phyloP scores from a whole-genome alignment of 2,113 vertebrate species.

The Megaceryle maxima region DNA sequence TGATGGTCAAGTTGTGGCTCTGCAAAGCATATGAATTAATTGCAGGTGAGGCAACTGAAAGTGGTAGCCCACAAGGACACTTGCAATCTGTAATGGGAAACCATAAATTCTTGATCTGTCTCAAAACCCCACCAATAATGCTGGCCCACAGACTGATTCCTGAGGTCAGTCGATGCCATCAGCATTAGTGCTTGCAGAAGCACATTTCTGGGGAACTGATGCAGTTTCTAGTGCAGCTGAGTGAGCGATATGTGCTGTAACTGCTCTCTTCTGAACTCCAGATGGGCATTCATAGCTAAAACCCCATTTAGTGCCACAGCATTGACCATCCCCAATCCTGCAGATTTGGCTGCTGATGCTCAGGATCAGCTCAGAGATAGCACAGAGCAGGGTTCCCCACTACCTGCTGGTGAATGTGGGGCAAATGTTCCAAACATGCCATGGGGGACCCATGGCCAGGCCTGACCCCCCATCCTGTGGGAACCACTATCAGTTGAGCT shows the following conservation, averaged over 20 bases:
- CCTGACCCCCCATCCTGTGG: not conserved
- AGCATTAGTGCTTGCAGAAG: not conserved
- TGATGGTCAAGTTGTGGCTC: not conserved
- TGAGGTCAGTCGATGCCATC: not conserved
- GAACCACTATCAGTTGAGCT: not conserved
- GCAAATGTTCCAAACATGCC: not conserved
- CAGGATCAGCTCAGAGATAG: not conserved
- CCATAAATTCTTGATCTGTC: not conserved
- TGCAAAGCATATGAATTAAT: not conserved
- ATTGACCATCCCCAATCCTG: not conserved
- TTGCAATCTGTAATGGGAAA: not conserved
- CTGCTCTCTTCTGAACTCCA: not conserved
- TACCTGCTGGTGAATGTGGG: not conserved
- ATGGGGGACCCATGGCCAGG: accelerated
- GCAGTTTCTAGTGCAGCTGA: not conserved
- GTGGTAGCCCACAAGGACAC: not conserved
- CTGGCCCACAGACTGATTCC: not conserved
- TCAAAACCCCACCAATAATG: not conserved
- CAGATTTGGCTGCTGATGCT: not conserved
- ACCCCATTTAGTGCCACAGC: not conserved
- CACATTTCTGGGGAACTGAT: not conserved
- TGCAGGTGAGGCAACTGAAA: not conserved
- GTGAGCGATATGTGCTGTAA: not conserved
- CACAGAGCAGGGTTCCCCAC: not conserved
- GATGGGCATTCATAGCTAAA: not conserved